phyloP scores from a whole-genome alignment of 1,140 invertebrate species.

The Holcopasites calliopsidis region DNA sequence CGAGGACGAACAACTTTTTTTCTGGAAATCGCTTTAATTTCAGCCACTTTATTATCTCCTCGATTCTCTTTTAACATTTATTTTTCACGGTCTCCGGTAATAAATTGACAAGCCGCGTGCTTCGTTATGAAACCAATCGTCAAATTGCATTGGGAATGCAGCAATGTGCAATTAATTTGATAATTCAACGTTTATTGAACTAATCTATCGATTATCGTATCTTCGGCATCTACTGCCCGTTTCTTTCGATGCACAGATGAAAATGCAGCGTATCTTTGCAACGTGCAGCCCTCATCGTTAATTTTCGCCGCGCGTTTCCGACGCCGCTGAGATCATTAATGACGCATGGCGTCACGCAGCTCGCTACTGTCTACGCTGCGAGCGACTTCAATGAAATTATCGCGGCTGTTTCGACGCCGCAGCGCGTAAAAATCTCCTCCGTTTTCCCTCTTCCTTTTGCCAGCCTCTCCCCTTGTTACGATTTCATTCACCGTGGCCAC shows the following conservation, averaged over 20 bases:
- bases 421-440: constrained; percentile 15
- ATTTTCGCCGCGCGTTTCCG: constrained; percentile 25
- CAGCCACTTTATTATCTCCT: neutral
- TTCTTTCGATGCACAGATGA: too few species aligned
- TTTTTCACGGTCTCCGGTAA: too few species aligned
- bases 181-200: too few species aligned
- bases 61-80: neutral
- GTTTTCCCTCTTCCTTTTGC: neutral
- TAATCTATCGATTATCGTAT: too few species aligned
- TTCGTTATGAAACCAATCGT: too few species aligned
- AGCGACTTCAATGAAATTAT: constrained; percentile 53
- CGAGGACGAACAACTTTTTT: constrained; percentile 14
- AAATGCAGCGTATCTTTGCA: neutral
- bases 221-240: too few species aligned
- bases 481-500: constrained; percentile 14
- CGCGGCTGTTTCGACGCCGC: constrained; percentile 46
- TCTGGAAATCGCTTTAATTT: neutral
- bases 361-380: constrained; percentile 33
- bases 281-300: neutral
- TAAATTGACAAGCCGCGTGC: too few species aligned
- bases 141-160: too few species aligned
- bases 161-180: too few species aligned
- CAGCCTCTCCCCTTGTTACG: neutral
- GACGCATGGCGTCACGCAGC: constrained; percentile 37
- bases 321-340: constrained; percentile 44